Base-by-base conservation (phyloP, 2,888 invertebrate species). In the Alitta virens region DNA sequence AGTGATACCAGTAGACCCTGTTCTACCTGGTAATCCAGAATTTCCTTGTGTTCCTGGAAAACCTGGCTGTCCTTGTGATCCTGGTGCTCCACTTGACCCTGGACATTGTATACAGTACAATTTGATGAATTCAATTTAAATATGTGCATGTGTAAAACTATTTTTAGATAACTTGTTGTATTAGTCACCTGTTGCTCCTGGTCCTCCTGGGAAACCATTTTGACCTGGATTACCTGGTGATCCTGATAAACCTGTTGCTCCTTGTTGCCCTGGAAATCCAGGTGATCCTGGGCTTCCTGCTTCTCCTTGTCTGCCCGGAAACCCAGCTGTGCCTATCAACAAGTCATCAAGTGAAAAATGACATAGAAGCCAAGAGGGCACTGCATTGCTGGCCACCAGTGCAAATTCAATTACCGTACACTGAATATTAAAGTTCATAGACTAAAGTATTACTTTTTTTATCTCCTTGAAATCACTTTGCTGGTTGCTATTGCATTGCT, bases 251-350 rank as follows among this genome's bases (percentile, higher is more conserved):
- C 61, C 61, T 21, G 61, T 42, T 14, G 33, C 9, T 42, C 61
- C 61, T 18, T 24, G 12, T 16, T 23, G n/a, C 14, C 61, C 61
- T 24, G 61, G 23, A 24, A 43, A 42, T n/a, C 61, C 61, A 25
- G 38, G 3, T 16, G 49, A n/a, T 16, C 61, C 61, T 7, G 49
- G 24, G 5, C 5, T 3, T 23, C 61, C 61, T 18, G 7, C 14
- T 2, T 56, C 27, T 2, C 61, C 61, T 25, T 5, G n/a, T 14
- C 40, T 54, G 3, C 61, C 61, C 2, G 55, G 40, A 27, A 26
- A 27, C 42, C 61, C 61, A 46, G 55, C 9, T 18, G 9, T 40
- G 23, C 78, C 78, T n/a, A n/a, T n/a, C 2, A 75, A 14, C 5
- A 24, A 24, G n/a, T 54, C 65, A 42, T 18, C n/a, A 3, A 54